Percentiles rank a stretch among this genome's conserved stretches.
Conservation (phyloP, 1,140 invertebrate genomes). For the Drosophila kikkawai region DNA sequence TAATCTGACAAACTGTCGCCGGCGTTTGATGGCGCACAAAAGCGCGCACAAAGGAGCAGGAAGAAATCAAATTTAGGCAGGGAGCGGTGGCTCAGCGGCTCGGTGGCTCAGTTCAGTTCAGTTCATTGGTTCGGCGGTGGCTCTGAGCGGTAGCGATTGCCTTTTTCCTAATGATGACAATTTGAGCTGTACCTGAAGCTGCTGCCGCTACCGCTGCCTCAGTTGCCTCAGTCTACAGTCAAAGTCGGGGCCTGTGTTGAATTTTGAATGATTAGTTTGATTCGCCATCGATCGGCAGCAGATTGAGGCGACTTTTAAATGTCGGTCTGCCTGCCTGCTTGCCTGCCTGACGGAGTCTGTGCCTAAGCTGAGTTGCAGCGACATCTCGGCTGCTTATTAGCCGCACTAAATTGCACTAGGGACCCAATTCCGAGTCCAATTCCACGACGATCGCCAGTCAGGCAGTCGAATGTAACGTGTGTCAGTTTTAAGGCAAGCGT, state of each 20-base stretch:
- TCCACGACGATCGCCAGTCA: conserved; percentile 48
- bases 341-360: conserved; percentile 13
- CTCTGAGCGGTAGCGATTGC: conserved; percentile 75
- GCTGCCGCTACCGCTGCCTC: conserved; percentile 6
- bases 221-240: conserved; percentile 25
- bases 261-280: conserved; percentile 85
- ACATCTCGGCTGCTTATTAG: conserved; percentile 82
- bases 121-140: conserved; percentile 23
- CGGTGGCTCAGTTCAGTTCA: conserved; percentile 14
- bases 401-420: conserved; percentile 83
- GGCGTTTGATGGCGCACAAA: conserved; percentile 79
- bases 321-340: conserved; percentile 34
- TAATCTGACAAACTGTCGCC: conserved; percentile 85
- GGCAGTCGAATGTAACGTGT: conserved; percentile 77
- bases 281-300: conserved; percentile 78
- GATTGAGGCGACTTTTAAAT: conserved; percentile 82
- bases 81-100: conserved; percentile 42
- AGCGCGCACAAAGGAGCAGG: conserved; percentile 78
- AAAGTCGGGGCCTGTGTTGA: conserved; percentile 76
- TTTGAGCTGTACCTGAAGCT: conserved; percentile 63
- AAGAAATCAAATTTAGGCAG: conserved; percentile 81
- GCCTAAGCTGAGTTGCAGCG: conserved; percentile 58
- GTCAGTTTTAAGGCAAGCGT: conserved; percentile 84
- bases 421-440: conserved; percentile 71
- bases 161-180: conserved; percentile 84